A percentile compares a stretch with the other conserved stretches of the same genome.
These are phyloP conservation scores for Mola mola DNA, from an alignment of 2,113 vertebrate genomes.

Conservation along the genomic window DNA sequence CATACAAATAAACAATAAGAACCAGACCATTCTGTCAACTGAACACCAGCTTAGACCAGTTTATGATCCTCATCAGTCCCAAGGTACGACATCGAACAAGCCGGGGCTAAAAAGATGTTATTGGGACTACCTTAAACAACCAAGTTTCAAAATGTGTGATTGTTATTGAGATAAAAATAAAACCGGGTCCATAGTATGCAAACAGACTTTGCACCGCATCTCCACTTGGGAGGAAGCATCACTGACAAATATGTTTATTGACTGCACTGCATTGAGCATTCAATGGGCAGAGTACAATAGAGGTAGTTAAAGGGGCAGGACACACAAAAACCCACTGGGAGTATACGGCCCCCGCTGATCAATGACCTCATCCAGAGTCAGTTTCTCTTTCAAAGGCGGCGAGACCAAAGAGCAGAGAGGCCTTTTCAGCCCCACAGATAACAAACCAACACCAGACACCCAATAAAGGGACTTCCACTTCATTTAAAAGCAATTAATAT, in stretches of 20 bases:
- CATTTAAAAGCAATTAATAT: constrained; percentile 90
- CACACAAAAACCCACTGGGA: constrained; percentile 76
- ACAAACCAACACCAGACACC: constrained; percentile 87
- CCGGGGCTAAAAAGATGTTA: too few relatives aligned
- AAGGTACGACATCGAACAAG: too few relatives aligned
- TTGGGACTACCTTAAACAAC: too few relatives aligned
- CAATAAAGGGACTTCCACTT: constrained; percentile 87
- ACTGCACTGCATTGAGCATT: constrained; percentile 52
- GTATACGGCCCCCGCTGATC: constrained; percentile 76
- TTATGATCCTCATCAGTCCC: too few relatives aligned
- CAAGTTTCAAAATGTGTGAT: too few relatives aligned
- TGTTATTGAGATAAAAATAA: too few relatives aligned
- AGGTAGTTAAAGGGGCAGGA: constrained; percentile 78
- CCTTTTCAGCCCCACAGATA: constrained; percentile 79
- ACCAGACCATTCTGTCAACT: too few relatives aligned
- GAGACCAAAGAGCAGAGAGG: constrained; percentile 81
- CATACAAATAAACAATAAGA: too few relatives aligned
- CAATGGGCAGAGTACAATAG: constrained; percentile 71
- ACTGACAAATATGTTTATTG: constrained; percentile 79
- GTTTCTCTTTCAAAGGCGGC: constrained; percentile 80
- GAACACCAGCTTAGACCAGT: too few relatives aligned
- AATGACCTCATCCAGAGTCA: constrained; percentile 82
- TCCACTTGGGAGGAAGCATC: constrained; percentile 51
- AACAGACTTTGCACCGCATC: constrained; percentile 41
- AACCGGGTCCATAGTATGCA: constrained; percentile 1